These are phyloP conservation scores for Choristoneura rosaceana DNA, from an alignment of 2,888 invertebrate genomes.

Conservation along the genomic window DNA sequence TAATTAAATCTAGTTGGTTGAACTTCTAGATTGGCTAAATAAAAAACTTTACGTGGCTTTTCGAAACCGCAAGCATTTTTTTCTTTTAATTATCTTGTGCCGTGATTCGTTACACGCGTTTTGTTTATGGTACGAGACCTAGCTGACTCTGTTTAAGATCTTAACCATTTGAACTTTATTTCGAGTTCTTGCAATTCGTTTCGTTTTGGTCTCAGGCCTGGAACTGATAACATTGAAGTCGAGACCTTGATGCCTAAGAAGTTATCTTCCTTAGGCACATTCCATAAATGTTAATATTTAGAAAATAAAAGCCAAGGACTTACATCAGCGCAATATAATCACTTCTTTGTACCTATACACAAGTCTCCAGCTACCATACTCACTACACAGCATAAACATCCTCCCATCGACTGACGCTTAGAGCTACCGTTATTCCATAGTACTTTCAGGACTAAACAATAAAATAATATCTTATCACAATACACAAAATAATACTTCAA, in stretches of 20 bases:
- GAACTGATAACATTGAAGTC: background rate
- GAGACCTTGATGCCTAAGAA: background rate
- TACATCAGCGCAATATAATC: slow-evolving; percentile 81
- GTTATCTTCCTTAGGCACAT: background rate
- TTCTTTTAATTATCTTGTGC: background rate
- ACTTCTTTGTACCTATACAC: slow-evolving; percentile 82
- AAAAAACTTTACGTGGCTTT: slow-evolving; percentile 68
- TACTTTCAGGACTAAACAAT: slow-evolving; percentile 77
- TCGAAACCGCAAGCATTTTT: slow-evolving; percentile 11
- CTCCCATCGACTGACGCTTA: slow-evolving; percentile 71
- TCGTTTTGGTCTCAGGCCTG: background rate
- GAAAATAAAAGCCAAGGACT: slow-evolving; percentile 56
- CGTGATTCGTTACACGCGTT: background rate
- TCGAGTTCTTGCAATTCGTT: background rate
- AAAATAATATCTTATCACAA: slow-evolving; percentile 81
- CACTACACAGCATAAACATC: slow-evolving; percentile 79
- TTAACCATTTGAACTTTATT: background rate
- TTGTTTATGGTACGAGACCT: background rate
- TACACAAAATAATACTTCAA: slow-evolving; percentile 81
- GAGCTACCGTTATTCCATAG: slow-evolving; percentile 77
- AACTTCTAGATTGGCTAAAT: slow-evolving; percentile 52
- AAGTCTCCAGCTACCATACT: slow-evolving; percentile 73
- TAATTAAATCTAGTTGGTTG: slow-evolving; percentile 65
- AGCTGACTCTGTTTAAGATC: background rate
- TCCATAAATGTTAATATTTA: background rate